These are phyloP conservation scores for Drosophila kokeensis DNA, from an alignment of 2,888 invertebrate genomes.

Conservation along the genomic window DNA sequence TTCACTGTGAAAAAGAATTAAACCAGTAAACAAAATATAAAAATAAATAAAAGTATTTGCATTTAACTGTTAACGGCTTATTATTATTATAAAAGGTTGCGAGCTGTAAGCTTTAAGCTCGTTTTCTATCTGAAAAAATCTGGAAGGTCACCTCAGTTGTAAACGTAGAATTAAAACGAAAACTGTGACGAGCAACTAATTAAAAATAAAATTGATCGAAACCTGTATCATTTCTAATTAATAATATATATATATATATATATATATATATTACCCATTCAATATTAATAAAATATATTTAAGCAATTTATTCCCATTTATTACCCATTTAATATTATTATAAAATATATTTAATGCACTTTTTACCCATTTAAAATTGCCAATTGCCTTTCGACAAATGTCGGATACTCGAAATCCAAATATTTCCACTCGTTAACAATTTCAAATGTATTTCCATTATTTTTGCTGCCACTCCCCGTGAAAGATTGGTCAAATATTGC, in stretches of 20 bases:
- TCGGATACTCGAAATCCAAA: slow-evolving; percentile 90
- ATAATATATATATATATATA: background rate
- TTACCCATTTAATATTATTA: background rate
- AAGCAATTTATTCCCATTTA: background rate
- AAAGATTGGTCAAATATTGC: slow-evolving; percentile 16
- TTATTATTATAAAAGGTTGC: background rate
- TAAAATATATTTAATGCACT: background rate
- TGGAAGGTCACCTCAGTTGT: background rate
- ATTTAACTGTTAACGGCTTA: background rate
- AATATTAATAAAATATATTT: slow-evolving; percentile 2
- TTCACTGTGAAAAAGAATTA: slow-evolving; percentile 83
- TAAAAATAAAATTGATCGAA: background rate
- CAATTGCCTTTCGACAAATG: slow-evolving; percentile 86
- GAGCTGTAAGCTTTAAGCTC: background rate
- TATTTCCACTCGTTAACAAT: slow-evolving; percentile 91
- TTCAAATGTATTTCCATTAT: slow-evolving; percentile 50
- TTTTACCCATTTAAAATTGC: slow-evolving; percentile 87
- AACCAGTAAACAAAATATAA: background rate
- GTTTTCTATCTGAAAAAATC: background rate
- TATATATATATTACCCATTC: background rate
- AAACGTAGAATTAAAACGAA: background rate
- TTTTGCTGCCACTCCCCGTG: slow-evolving; percentile 1
- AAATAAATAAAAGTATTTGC: background rate
- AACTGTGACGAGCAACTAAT: background rate
- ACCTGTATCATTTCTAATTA: background rate